Evolutionary conservation across 2,113 vertebrate genomes (phyloP).

Genomic region (Plecturocebus donacophilus): DNA sequence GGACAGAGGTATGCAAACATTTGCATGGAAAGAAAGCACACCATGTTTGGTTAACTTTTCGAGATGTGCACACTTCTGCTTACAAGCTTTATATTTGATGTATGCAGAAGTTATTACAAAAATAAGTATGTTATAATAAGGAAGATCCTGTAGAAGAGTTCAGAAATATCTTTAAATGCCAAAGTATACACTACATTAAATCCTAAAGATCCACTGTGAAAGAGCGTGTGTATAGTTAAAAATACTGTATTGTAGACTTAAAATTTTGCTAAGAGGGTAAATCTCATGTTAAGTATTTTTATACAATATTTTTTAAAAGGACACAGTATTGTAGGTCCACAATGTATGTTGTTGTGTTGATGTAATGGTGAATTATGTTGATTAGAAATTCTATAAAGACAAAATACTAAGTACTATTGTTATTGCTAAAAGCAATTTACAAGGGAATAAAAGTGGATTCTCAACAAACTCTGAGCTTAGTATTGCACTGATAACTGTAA

Average conservation of each 20-base stretch:
- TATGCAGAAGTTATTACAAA: not conserved
- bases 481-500: constrained; percentile 57
- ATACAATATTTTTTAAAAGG: not conserved
- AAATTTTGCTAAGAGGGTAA: not conserved
- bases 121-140: not conserved
- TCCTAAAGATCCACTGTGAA: not conserved
- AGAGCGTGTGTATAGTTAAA: not conserved
- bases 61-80: not conserved
- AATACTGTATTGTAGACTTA: not conserved
- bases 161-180: not conserved
- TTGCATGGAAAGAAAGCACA: not conserved
- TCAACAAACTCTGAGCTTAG: not conserved
- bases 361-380: not conserved
- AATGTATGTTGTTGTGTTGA: not conserved
- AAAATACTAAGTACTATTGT: constrained; percentile 16
- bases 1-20: not conserved
- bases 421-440: constrained; percentile 39
- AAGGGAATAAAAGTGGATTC: constrained; percentile 40
- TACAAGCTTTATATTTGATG: not conserved
- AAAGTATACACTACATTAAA: not conserved
- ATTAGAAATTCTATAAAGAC: constrained; percentile 41
- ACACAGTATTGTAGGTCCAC: not conserved
- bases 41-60: not conserved
- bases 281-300: not conserved
- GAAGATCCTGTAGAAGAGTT: not conserved